Evolutionary conservation across 2,113 vertebrate species (phyloP), one percentile per base, ranked within the genome.

Genomic region (Ia io): DNA sequence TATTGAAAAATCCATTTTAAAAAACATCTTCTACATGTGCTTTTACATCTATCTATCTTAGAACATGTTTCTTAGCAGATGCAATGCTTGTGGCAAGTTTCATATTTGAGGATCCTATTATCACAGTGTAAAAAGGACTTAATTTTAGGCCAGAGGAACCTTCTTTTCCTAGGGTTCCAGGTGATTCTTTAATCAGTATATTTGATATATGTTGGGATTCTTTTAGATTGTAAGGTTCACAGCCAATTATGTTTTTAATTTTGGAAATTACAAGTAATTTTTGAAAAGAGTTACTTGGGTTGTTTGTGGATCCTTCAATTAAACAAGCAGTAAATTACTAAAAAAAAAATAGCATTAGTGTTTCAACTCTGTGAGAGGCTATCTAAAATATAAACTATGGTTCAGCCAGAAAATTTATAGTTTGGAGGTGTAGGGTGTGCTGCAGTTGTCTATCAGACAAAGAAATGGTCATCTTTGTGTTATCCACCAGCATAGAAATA

Each of bases 91-190:
- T 40, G 61, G 14, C 40, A 90, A 22, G 28, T 84, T 94, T 90
- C 28, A 85, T 63, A 44, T 63, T 61, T 90, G 73, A 90, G 79
- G 84, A 74, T 32, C 61, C 37, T 94, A 9, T 80, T 94, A 80
- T 20, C 6, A 76, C 8, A 49, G 47, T n/a, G 6, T 88, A 56
- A 87, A 49, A n/a, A 88, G 70, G 71, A 61, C 61, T 53, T 14
- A 69, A 78, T 84, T 84, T 77, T 92, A 77, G 70, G 23, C 44
- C 18, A 89, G 42, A 84, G 9, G 71, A 83, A 44, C 30, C 14
- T 84, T 63, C 51, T 61, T 63, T 89, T 71, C 17, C 30, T 61
- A 47, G 82, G 65, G 78, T 35, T 30, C 18, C 49, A 37, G 35
- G 53, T 70, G 28, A 69, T 88, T 88, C 40, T 47, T 53, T 70